These are phyloP conservation scores for Huso huso DNA, from an alignment of 2,797 vertebrate species.

Conservation along the genomic window DNA sequence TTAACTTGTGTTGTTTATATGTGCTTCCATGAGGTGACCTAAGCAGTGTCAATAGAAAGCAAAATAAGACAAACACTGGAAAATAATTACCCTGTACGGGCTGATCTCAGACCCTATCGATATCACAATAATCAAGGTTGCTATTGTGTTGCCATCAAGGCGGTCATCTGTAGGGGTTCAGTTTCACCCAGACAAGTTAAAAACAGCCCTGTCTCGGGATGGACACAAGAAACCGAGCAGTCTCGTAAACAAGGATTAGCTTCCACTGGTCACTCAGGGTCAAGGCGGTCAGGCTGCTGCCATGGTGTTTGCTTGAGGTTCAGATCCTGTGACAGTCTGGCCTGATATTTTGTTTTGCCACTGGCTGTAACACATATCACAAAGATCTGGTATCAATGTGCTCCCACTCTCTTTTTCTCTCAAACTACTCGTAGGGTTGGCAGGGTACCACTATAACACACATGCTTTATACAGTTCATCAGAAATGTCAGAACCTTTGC, in stretches of 20 bases:
- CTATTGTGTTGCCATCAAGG: constrained; percentile 17
- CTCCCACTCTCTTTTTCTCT: too few relatives aligned
- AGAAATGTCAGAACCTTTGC: too few relatives aligned
- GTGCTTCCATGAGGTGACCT: background rate
- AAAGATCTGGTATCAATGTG: too few relatives aligned
- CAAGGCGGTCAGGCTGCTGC: too few relatives aligned
- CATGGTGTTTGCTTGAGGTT: too few relatives aligned
- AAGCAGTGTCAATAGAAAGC: background rate
- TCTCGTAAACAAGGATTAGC: constrained; percentile 3
- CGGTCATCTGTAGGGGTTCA: constrained; percentile 4
- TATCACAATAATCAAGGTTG: constrained; percentile 18
- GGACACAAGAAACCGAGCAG: constrained; percentile 14
- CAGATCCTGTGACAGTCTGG: too few relatives aligned
- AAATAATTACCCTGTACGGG: constrained; percentile 14
- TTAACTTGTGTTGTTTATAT: too few relatives aligned
- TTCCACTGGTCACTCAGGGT: constrained; percentile 13
- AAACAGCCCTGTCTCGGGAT: constrained; percentile 9
- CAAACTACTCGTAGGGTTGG: too few relatives aligned
- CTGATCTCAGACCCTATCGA: constrained; percentile 13
- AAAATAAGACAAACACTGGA: constrained; percentile 10
- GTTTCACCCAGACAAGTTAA: constrained; percentile 11
- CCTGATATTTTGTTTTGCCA: too few relatives aligned
- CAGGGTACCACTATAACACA: too few relatives aligned
- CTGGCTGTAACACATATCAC: too few relatives aligned
- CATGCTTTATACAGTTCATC: too few relatives aligned